Conservation (phyloP, 2,888 invertebrate species). For the Drosophila nr. perissopoda region DNA sequence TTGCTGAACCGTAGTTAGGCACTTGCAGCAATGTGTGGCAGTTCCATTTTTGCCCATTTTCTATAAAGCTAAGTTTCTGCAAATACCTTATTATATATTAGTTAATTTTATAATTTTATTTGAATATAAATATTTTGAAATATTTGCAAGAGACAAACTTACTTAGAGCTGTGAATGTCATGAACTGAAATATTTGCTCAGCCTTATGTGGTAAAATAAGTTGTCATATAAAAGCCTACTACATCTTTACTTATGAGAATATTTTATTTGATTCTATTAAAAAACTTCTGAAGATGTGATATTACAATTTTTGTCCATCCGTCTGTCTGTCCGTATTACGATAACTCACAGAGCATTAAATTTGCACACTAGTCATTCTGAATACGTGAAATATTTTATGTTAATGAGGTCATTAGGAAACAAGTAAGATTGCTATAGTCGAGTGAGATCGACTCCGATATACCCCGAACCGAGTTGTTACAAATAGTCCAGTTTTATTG, state of each 20-base stretch:
- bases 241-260: background rate
- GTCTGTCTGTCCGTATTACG: background rate
- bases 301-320: background rate
- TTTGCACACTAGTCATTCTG: background rate
- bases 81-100: too few species aligned
- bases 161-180: background rate
- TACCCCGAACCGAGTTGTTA: too few species aligned
- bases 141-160: accelerated
- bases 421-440: too few species aligned
- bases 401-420: too few species aligned
- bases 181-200: background rate
- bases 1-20: accelerated
- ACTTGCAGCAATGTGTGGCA: accelerated
- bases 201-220: background rate
- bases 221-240: background rate
- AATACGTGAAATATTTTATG: background rate
- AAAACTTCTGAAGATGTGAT: background rate
- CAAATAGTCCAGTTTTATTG: too few species aligned
- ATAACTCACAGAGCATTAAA: too few species aligned
- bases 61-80: background rate
- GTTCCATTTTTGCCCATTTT: background rate
- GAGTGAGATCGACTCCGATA: too few species aligned
- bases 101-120: background rate
- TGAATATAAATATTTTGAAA: background rate
- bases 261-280: too few species aligned